Base-by-base conservation (phyloP, 2,113 vertebrate species). In the Periophthalmus modestus region DNA sequence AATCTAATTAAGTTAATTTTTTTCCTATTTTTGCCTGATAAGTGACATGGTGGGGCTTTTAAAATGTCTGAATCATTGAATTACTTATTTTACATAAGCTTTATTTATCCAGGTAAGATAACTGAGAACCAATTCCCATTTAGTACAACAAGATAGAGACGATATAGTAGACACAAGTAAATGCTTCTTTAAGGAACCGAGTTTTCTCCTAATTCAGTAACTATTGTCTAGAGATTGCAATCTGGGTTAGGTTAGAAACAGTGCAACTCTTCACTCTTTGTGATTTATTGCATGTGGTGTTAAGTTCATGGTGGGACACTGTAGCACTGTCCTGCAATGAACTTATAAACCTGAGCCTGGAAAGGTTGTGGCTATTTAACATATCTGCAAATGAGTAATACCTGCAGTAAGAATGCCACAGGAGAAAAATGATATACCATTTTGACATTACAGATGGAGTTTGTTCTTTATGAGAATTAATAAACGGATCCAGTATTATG, bases 161-260 rank as follows among this genome's bases (percentile, higher is more conserved):
- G 28, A 39, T 39, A 39, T 7, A 43, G 39, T 0, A 43, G 7
- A 43, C 39, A 43, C 2, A 43, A 43, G 7, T 43, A 43, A 11
- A 43, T 10, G 39, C 11, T 43, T 21, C 19, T 10, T 21, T n/a
- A 52, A 54, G 19, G 52, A 72, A 67, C 73, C 74, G 66, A 46
- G 54, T 43, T 48, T 48, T 43, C 34, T 19, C 79, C 62, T 21
- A 74, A 79, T 68, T 2, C 39, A 54, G 71, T 72, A 47, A 21
- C 2, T 7, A 55, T 55, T 55, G 52, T 55, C 63, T 65, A 14
- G 76, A 66, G 50, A 70, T 69, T 73, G 54, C 16, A 24, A 69
- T 57, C 46, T 47, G 19, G 46, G 6, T 0, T 5, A 24, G 48
- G 15, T 58, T 71, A 21, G 52, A 55, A 39, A 68, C 14, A 15